Percentiles rank a stretch among this genome's conserved stretches.
Conservation (phyloP, 2,113 vertebrate species). For the Mobula hypostoma region DNA sequence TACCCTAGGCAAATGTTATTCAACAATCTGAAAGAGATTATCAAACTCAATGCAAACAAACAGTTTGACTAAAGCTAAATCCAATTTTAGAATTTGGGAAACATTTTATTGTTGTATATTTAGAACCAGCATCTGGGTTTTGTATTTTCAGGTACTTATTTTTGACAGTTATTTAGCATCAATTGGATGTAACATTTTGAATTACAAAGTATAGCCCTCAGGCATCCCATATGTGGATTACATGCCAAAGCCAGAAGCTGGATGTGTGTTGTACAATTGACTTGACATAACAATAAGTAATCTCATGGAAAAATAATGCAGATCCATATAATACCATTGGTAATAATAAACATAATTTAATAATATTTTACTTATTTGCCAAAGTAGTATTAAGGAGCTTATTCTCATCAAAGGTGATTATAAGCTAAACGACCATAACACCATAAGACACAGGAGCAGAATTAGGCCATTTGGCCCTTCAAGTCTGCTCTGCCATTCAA, state of each 20-base stretch:
- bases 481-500: too few relatives aligned
- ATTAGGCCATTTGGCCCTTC: too few relatives aligned
- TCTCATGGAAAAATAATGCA: background rate
- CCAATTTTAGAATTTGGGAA: constrained; percentile 34
- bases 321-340: background rate
- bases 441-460: too few relatives aligned
- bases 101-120: constrained; percentile 22
- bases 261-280: background rate
- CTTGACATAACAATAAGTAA: background rate
- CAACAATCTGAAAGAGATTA: constrained; percentile 34
- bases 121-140: constrained; percentile 30
- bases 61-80: background rate
- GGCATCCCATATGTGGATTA: constrained; percentile 36
- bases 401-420: background rate
- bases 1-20: background rate
- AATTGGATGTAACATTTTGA: constrained; percentile 38
- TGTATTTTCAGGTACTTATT: constrained; percentile 29
- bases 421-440: too few relatives aligned
- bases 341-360: background rate
- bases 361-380: background rate
- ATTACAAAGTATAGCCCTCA: constrained; percentile 39
- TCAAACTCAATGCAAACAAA: constrained; percentile 24
- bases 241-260: background rate
- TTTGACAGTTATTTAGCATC: constrained; percentile 24
- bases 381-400: background rate